Conservation (phyloP, 2,797 vertebrate genomes). For the Hoplostethus mediterraneus region DNA sequence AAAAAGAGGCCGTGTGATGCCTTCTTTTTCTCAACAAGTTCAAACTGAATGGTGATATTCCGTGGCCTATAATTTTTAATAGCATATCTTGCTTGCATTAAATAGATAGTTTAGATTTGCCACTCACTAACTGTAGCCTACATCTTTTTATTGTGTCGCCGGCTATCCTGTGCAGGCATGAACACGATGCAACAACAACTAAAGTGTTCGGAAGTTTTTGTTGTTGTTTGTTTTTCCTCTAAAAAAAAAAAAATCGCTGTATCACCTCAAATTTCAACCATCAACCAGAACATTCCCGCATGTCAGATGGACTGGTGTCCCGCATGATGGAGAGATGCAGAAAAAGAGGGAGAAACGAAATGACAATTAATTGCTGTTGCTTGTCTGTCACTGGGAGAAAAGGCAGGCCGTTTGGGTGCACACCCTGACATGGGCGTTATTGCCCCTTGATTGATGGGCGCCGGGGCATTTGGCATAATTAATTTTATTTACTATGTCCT, state of each 20-base stretch:
- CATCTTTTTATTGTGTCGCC: neutral
- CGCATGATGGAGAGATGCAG: slow-evolving; percentile 55
- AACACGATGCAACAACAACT: neutral
- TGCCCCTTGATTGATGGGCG: slow-evolving; percentile 83
- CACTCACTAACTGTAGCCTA: neutral
- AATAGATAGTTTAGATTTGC: neutral
- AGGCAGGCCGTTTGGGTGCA: slow-evolving; percentile 72
- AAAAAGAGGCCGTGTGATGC: neutral
- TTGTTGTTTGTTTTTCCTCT: neutral
- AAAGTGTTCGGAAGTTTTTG: neutral
- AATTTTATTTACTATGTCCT: slow-evolving; percentile 83
- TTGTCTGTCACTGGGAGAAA: slow-evolving; percentile 74
- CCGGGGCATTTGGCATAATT: slow-evolving; percentile 82
- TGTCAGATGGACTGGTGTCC: slow-evolving; percentile 49
- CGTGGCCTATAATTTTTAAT: neutral
- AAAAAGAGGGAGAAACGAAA: slow-evolving; percentile 64
- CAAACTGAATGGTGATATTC: neutral
- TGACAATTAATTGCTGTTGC: slow-evolving; percentile 81
- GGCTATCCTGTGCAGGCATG: neutral
- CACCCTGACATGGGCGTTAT: slow-evolving; percentile 81
- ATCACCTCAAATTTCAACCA: slow-evolving; percentile 41
- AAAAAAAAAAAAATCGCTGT: slow-evolving; percentile 7
- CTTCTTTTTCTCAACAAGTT: neutral
- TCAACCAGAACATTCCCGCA: slow-evolving; percentile 15
- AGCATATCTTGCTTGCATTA: neutral